Percentiles rank a stretch among this genome's conserved stretches.
Evolutionary conservation across 2,797 vertebrate genomes (phyloP).

Genomic region (Gambusia yucatana): DNA sequence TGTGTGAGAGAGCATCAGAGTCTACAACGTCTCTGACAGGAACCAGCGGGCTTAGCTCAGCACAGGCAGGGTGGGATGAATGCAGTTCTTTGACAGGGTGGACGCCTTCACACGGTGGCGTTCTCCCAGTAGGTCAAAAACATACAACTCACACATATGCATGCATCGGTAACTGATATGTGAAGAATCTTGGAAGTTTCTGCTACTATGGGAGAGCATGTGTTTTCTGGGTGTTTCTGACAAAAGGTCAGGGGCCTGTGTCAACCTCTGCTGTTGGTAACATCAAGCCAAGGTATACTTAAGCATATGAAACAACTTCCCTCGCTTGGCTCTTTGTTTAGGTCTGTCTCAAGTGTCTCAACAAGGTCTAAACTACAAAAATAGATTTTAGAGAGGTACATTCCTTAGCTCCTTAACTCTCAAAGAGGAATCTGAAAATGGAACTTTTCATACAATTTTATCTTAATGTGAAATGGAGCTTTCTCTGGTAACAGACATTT

Average conservation of each 20-base stretch:
- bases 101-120: slow-evolving; percentile 16
- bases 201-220: slow-evolving; percentile 68
- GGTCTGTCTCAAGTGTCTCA: slow-evolving; percentile 24
- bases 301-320: slow-evolving; percentile 20
- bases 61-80: slow-evolving; percentile 41
- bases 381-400: not conserved
- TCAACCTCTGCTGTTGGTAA: slow-evolving; percentile 59
- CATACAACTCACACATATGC: not conserved
- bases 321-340: slow-evolving; percentile 14
- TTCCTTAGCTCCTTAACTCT: not conserved
- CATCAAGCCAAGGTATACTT: slow-evolving; percentile 41
- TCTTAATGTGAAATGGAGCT: not conserved
- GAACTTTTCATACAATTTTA: not conserved
- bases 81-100: slow-evolving; percentile 45
- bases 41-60: slow-evolving; percentile 31
- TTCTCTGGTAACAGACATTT: not conserved
- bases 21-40: slow-evolving; percentile 17
- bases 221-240: slow-evolving; percentile 52
- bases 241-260: slow-evolving; percentile 55
- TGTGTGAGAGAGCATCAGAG: not conserved
- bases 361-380: not conserved
- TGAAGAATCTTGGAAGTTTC: slow-evolving; percentile 62
- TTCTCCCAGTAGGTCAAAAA: not conserved
- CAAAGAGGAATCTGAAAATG: not conserved
- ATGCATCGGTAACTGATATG: slow-evolving; percentile 40